phyloP scores from a whole-genome alignment of 2,113 vertebrate genomes.

The Alligator sinensis region DNA sequence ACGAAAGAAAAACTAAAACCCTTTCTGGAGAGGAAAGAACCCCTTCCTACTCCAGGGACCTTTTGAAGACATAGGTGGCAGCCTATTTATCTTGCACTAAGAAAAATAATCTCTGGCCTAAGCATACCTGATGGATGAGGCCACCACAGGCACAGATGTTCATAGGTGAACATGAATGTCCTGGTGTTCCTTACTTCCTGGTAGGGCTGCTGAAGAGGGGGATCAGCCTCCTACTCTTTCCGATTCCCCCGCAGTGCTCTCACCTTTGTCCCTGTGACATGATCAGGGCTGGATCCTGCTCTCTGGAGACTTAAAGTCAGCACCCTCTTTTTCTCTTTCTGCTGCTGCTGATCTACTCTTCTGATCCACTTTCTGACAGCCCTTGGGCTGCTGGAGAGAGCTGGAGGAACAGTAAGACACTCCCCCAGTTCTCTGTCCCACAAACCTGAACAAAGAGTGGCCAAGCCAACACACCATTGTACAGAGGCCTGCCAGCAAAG shows the following conservation, averaged over 20 bases:
- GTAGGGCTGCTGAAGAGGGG: background rate
- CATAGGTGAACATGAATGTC: background rate
- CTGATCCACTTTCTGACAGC: background rate
- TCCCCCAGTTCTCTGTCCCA: background rate
- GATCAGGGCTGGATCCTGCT: background rate
- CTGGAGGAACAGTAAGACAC: background rate
- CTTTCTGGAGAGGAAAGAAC: background rate
- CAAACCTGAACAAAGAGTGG: background rate
- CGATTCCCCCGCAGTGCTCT: background rate
- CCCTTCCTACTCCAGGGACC: background rate
- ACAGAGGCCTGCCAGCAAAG: background rate
- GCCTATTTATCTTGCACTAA: background rate
- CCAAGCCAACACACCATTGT: background rate
- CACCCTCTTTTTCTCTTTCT: background rate
- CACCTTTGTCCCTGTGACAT: background rate
- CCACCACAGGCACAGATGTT: background rate
- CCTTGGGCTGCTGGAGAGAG: background rate
- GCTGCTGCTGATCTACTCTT: background rate
- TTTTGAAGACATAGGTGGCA: background rate
- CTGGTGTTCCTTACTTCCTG: background rate
- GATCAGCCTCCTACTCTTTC: background rate
- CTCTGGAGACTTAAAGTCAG: background rate
- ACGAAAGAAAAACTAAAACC: background rate
- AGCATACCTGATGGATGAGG: background rate
- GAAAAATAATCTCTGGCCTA: background rate